Evolutionary conservation across 2,888 invertebrate species (phyloP), one percentile per base, ranked within the genome.

Genomic region (Plagodis dolabraria): DNA sequence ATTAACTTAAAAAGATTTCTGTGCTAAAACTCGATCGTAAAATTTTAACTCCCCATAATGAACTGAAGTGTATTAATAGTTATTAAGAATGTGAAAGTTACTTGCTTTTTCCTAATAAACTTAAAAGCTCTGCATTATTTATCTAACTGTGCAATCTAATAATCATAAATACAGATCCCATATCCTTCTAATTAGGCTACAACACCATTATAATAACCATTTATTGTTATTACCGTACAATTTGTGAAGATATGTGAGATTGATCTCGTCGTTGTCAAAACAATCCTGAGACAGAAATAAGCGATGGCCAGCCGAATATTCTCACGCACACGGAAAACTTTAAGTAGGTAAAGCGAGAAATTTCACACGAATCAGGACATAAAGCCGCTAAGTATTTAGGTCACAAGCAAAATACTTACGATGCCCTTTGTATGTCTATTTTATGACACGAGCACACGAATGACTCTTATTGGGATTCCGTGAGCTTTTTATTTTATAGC

Each of bases 281-380:
- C 79, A 79, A 73, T 72, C 71, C 68, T 61, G 64, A 64, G 68
- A 77, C 70, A 67, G 70, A 78, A 77, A 80, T 78, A 79, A 74
- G 71, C 63, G 70, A 64, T 69, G 65, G 36, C 45, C 52, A 54
- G 33, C 49, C 63, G 73, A 79, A 84, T 83, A 76, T 72, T 83
- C 79, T 83, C 83, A 84, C 83, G 83, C 78, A 82, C 82, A 67
- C 62, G 65, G 64, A 72, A 68, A 73, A 64, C 63, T 68, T 73
- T 70, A 35, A 38, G 11, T 45, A 33, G 53, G 40, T 64, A 58
- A 49, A 52, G 58, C 10, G 34, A 34, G 53, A 71, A 74, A 65
- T 72, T 64, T 69, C 61, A 57, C 49, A 66, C 56, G 49, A 68
- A 56, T 47, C 53, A 56, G 58, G 62, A 62, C 62, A 67, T 60